Conservation (phyloP, 1,140 invertebrate genomes). For the Lethrus apterus region DNA sequence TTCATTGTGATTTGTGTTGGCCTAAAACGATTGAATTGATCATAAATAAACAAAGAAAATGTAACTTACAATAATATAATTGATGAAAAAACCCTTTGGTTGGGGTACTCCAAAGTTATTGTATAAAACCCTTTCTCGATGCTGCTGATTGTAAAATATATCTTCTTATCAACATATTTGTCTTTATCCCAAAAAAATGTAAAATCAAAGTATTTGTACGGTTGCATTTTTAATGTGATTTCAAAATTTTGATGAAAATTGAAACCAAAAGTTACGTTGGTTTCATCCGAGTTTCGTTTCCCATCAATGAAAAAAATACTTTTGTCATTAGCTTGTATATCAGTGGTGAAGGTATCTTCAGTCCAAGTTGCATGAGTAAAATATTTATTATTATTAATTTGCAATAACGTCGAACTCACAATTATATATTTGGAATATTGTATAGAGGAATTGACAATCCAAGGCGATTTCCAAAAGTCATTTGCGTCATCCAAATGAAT, state of each 20-base stretch:
- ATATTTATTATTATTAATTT: constrained; percentile 9
- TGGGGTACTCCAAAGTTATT: constrained; percentile 19
- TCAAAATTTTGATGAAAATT: constrained; percentile 24
- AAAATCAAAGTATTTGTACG: constrained; percentile 16
- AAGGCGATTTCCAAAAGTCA: constrained; percentile 12
- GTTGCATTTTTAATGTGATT: constrained; percentile 10
- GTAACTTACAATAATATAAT: constrained; percentile 19
- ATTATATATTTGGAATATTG: constrained; percentile 15
- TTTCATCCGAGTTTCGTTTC: constrained; percentile 1
- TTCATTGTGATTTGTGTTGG: constrained; percentile 20
- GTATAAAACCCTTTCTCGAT: constrained; percentile 16
- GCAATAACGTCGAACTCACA: constrained; percentile 6
- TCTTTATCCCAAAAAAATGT: constrained; percentile 23
- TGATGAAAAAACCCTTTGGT: constrained; percentile 17
- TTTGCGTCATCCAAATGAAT: constrained; percentile 12
- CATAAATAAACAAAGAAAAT: constrained; percentile 8
- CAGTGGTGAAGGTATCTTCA: constrained; percentile 5
- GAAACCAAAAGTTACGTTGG: constrained; percentile 11
- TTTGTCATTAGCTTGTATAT: constrained; percentile 18
- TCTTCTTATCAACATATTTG: constrained; percentile 12
- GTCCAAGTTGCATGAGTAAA: constrained; percentile 15
- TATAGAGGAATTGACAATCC: constrained; percentile 12
- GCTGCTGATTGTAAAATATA: constrained; percentile 10
- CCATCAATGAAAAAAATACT: constrained; percentile 15
- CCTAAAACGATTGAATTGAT: constrained; percentile 7